Conservation (phyloP, 2,888 invertebrate species). For the Phengaris alcon region DNA sequence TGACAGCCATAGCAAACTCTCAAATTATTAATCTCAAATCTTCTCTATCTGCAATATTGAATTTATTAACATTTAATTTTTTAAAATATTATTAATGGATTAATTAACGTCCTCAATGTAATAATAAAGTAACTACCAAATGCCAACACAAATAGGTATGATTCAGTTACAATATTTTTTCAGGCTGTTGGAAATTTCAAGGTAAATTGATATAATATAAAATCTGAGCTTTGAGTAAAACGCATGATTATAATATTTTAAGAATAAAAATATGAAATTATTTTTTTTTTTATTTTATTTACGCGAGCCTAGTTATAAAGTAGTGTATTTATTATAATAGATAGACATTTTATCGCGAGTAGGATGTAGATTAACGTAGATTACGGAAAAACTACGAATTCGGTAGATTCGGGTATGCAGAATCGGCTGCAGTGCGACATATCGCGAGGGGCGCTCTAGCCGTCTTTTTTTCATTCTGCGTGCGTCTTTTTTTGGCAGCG, state of each 20-base stretch:
- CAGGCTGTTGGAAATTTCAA: not conserved
- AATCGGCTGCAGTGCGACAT: conserved; percentile 65
- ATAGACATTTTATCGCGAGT: not conserved
- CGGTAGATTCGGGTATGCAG: conserved; percentile 58
- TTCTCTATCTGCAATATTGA: too few relatives aligned
- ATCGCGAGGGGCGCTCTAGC: conserved; percentile 71
- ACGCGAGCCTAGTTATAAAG: conserved; percentile 7
- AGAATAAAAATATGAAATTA: not conserved
- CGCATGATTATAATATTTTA: not conserved
- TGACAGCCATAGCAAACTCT: too few relatives aligned
- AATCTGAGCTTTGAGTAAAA: not conserved
- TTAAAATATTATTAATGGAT: too few relatives aligned
- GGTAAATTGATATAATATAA: not conserved
- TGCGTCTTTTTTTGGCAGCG: conserved; percentile 79
- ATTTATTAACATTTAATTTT: too few relatives aligned
- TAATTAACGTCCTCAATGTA: too few relatives aligned
- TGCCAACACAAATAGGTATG: not conserved
- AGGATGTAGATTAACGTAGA: conserved; percentile 33
- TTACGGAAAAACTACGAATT: conserved; percentile 41
- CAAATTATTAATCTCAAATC: too few relatives aligned
- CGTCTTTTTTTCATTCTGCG: conserved; percentile 76
- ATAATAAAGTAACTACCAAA: too few relatives aligned
- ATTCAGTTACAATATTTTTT: not conserved
- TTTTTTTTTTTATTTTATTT: not conserved
- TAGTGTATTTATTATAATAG: not conserved